Evolutionary conservation across 2,888 invertebrate genomes (phyloP).

Genomic region (Pyrrhia umbra): DNA sequence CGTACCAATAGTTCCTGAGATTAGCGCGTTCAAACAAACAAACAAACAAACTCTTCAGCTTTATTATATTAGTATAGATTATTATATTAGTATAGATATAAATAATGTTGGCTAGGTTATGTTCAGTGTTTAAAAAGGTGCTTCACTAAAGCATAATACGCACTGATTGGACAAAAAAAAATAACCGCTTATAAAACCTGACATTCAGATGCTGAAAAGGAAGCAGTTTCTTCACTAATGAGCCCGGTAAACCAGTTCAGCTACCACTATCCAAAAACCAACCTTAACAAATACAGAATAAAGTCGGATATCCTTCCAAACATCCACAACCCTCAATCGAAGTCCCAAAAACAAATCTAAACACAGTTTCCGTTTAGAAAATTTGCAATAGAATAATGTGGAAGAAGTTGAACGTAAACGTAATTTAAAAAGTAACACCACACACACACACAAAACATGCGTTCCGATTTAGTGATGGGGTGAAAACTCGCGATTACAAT

Average conservation of each 20-base stretch:
- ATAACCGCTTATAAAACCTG: slow-evolving; percentile 21
- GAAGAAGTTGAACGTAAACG: slow-evolving; percentile 33
- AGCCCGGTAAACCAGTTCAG: slow-evolving; percentile 33
- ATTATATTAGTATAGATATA: neutral
- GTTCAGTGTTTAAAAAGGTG: neutral
- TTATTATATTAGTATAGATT: too few relatives aligned
- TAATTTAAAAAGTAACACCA: slow-evolving; percentile 37
- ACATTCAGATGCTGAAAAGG: slow-evolving; percentile 52
- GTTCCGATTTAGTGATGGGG: slow-evolving; percentile 38
- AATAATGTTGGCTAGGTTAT: neutral
- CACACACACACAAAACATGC: slow-evolving; percentile 55
- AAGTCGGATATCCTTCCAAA: slow-evolving; percentile 31
- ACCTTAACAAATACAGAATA: slow-evolving; percentile 35
- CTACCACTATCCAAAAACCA: slow-evolving; percentile 20
- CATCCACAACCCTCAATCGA: slow-evolving; percentile 23
- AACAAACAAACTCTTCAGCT: too few relatives aligned
- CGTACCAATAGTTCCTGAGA: too few relatives aligned
- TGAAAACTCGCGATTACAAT: slow-evolving; percentile 52
- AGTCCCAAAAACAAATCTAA: slow-evolving; percentile 39
- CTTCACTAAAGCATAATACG: slow-evolving; percentile 10
- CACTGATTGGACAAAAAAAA: slow-evolving; percentile 31
- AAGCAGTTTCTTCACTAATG: slow-evolving; percentile 62
- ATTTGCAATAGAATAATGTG: slow-evolving; percentile 21
- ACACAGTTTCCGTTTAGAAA: slow-evolving; percentile 34
- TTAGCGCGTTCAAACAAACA: too few relatives aligned